Evolutionary conservation across 2,797 vertebrate species (phyloP), one percentile per base, ranked within the genome.

Genomic region (Artibeus lituratus): DNA sequence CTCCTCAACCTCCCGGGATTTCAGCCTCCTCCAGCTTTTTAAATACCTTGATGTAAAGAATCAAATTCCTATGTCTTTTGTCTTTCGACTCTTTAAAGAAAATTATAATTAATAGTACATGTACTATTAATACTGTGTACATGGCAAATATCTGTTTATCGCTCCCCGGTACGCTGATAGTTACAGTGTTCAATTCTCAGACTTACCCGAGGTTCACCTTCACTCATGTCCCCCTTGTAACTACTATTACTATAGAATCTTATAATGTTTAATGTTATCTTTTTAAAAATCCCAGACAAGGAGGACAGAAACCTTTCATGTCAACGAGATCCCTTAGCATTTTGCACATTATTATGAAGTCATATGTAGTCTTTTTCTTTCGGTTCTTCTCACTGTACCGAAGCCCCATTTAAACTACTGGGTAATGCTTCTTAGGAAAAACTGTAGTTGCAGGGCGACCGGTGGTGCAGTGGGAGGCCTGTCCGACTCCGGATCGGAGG

Each of bases 261-360:
- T 92, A 47, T 39, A 22, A 24, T 76, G 21, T 92, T 96, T 81
- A 73, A 76, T 81, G 42, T 92, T 90, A 29, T 88, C 7, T 91
- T 95, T 72, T 57, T 90, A 16, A 81, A 62, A 26, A 78, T 29
- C n/a, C 39, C 42, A 95, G 92, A 57, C 82, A 91, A 91, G 74
- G 16, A 95, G 88, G 78, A 69, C 51, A 77, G 80, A 90, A 94
- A 57, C 5, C 14, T 76, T 87, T 81, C 32, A 76, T 90, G 57
- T 89, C 83, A 90, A 76, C 39, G 39, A 51, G 26, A 96, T 85
- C 91, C 85, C 72, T 88, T 88, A 87, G 49, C 15, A 87, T 96
- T 51, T 90, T 93, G n/a, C 69, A 91, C 59, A 77, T 92, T 87
- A 59, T 74, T 85, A 91, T 85, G 82, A 96, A 94, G 62, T 76